Base-by-base conservation (phyloP, 2,888 invertebrate genomes). In the Drosophila lutescens region DNA sequence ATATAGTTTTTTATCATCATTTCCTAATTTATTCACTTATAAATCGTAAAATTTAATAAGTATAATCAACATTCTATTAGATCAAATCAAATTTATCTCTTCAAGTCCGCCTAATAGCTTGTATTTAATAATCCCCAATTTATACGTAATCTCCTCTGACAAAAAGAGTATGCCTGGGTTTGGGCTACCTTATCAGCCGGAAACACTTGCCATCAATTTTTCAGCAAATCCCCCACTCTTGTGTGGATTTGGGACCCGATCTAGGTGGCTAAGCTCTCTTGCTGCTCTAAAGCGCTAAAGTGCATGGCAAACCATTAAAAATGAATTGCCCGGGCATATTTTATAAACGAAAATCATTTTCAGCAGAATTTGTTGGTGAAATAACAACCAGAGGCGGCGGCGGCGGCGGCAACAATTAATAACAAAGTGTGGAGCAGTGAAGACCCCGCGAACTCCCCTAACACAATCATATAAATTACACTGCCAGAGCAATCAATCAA, bases 391-490 rank as follows among this genome's bases (percentile, higher is more conserved):
- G 57, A 44, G 47, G 67, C 60, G 44, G 58, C 57, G 47, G 46
- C 49, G n/a, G n/a, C n/a, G 50, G 58, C 57, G 47, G 46, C 49
- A 71, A 77, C 87, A 76, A 86, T 86, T 86, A 86, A 86, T 86
- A 86, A 80, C 81, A 71, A 69, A 61, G 50, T 59, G 46, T 63
- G 46, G 69, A 38, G 62, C 47, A 53, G 55, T n/a, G 59, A 59
- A 53, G 68, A 76, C 10, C 32, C 43, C 40, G 32, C 79, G 36
- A 15, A 55, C 67, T 55, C 44, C 44, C 53, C 69, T 85, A 86
- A 85, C 83, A 84, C 82, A 86, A 87, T 88, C 87, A 84, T 80
- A 85, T 85, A 85, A 88, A 88, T 88, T 87, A 88, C 85, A 75
- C 83, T 72, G 79, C 58, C 70, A 68, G 76, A 77, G 82, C 83